Base-by-base conservation (phyloP, 1,140 invertebrate species). In the Cyrtorhinus lividipennis region DNA sequence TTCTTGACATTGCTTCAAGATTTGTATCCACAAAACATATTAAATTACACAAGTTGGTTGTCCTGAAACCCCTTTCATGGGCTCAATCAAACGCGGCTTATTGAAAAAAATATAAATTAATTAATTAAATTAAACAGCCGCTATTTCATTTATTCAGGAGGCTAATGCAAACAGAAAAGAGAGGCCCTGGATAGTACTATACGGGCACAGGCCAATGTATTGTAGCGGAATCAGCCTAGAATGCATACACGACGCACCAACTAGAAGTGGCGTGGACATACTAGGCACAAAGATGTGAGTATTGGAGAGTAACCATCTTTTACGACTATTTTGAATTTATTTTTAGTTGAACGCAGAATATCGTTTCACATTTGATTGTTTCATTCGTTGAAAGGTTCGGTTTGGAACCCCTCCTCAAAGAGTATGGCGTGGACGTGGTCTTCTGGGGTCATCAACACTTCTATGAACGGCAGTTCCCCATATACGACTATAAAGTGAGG, bases 141-240 rank as follows among this genome's bases (percentile, higher is more conserved):
- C n/a, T n/a, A n/a, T n/a, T n/a, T n/a, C n/a, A n/a, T n/a, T n/a
- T n/a, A n/a, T 61, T 1, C 20, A 74, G 69, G 71, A 74, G 68
- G 81, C 82, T 2, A 81, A 75, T 15, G 56, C 62, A 44, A 82
- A 83, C 66, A 79, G 90, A 70, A 71, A 71, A 22, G 73, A 79
- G 65, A 79, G 82, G 38, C 94, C 95, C 0, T 98, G 95, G 95
- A 92, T 98, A 63, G 83, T 98, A 44, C 83, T 89, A 10, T 90
- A 85, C 74, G 94, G 92, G n/a, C 94, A 98, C 74, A 78, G 93
- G 22, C 95, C 95, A 0, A 96, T 98, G 93, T 98, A 98, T 72
- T 98, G 95, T 73, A 93, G 90, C n/a, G 92, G 94, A 73, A 5
- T 53, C 48, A 53, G 48, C 20, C 10, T 20, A 5, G 48, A 53